phyloP scores from a whole-genome alignment of 2,888 invertebrate species.

The Coleophora flavipennella region DNA sequence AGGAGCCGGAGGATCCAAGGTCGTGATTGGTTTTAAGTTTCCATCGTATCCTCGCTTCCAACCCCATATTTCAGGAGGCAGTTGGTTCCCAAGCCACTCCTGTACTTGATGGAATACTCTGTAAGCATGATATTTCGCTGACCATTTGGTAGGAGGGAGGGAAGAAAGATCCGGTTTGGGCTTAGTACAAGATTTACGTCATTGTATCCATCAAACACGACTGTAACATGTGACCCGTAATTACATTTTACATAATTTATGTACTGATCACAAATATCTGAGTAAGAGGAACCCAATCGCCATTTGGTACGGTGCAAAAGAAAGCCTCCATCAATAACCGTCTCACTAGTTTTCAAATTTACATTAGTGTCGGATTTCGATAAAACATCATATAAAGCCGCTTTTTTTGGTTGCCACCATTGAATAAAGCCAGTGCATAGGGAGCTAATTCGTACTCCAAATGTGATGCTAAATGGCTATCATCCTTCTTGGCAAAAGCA shows the following conservation, averaged over 20 bases:
- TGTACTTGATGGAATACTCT: constrained; percentile 10
- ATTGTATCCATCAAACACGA: background rate
- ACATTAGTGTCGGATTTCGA: constrained; percentile 1
- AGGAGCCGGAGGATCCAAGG: constrained; percentile 11
- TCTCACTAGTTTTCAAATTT: constrained; percentile 1
- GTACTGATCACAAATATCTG: background rate
- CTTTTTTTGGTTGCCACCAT: constrained; percentile 4
- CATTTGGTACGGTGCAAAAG: background rate
- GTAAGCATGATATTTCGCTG: constrained; percentile 9
- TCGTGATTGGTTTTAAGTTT: constrained; percentile 9
- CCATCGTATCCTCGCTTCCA: constrained; percentile 9
- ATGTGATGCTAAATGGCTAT: constrained; percentile 3
- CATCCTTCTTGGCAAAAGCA: constrained; percentile 5
- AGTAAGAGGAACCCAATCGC: background rate
- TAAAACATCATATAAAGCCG: constrained; percentile 5
- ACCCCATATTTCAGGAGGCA: constrained; percentile 7
- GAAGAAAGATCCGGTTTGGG: constrained; percentile 6
- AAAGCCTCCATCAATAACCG: constrained; percentile 1
- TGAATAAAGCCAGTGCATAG: constrained; percentile 2
- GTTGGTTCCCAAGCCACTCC: constrained; percentile 10
- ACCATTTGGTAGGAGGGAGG: constrained; percentile 7
- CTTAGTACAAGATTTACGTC: constrained; percentile 3
- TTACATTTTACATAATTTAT: background rate
- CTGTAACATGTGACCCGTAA: background rate
- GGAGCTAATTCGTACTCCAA: constrained; percentile 1